Conservation (phyloP, 2,888 invertebrate species). For the Amphipoea lucens region DNA sequence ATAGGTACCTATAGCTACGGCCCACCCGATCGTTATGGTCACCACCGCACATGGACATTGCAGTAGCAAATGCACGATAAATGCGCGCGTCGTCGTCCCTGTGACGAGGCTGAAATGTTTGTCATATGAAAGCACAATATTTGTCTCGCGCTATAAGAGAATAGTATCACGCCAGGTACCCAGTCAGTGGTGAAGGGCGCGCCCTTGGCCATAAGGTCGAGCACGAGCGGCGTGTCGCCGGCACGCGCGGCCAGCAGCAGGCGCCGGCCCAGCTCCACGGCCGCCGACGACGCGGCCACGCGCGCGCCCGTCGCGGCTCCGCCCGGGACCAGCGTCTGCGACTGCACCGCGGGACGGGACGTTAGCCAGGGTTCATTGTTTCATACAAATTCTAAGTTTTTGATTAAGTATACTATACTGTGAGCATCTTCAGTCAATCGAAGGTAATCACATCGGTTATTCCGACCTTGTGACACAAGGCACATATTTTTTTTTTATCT, state of each 20-base stretch:
- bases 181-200: slow-evolving; percentile 98
- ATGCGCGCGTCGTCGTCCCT: too few species aligned
- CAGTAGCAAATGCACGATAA: background rate
- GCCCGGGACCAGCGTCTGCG: slow-evolving; percentile 38
- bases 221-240: slow-evolving; percentile 94
- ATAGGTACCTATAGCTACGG: background rate
- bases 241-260: slow-evolving; percentile 94
- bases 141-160: too few species aligned
- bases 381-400: background rate
- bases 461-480: background rate
- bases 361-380: background rate
- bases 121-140: background rate
- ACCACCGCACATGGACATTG: background rate
- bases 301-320: slow-evolving; percentile 62
- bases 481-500: too few species aligned
- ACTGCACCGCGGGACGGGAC: slow-evolving; percentile 9
- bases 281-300: slow-evolving; percentile 76
- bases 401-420: background rate
- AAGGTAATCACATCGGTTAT: background rate
- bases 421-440: background rate
- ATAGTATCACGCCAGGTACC: slow-evolving; percentile 87
- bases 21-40: background rate
- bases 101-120: background rate
- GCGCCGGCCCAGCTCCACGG: slow-evolving; percentile 95
- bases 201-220: slow-evolving; percentile 94